phyloP scores from a whole-genome alignment of 35 echinoderm and acorn worm species.

The Chiridota heheva region DNA sequence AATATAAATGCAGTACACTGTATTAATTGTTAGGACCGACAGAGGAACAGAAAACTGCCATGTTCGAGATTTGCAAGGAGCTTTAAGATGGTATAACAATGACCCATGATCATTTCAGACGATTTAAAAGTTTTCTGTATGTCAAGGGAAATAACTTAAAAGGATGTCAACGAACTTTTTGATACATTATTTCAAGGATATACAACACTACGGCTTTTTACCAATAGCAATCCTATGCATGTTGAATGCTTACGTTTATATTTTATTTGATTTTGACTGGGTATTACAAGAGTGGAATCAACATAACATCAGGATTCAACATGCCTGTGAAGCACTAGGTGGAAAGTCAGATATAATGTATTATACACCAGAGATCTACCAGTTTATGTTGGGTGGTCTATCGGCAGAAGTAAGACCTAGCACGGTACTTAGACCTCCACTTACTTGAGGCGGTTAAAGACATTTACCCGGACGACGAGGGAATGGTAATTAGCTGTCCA shows the following conservation, averaged over 20 bases:
- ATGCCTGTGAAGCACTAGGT: conserved; percentile 28
- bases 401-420: too few relatives aligned
- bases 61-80: conserved; percentile 18
- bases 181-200: conserved; percentile 23
- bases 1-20: conserved; percentile 21
- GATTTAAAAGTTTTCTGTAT: conserved; percentile 15
- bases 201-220: conserved; percentile 30
- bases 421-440: too few relatives aligned
- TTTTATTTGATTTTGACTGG: conserved; percentile 41
- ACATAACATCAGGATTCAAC: conserved; percentile 30
- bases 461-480: too few relatives aligned
- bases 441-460: too few relatives aligned
- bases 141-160: conserved; percentile 2
- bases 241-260: conserved; percentile 56
- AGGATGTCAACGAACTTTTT: neutral
- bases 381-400: too few relatives aligned
- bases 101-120: neutral
- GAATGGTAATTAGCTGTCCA: too few relatives aligned
- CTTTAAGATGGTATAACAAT: conserved; percentile 12
- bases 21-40: conserved; percentile 14
- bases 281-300: conserved; percentile 41
- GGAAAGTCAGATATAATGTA: conserved; percentile 57
- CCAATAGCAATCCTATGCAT: conserved; percentile 47
- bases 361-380: conserved; percentile 18
- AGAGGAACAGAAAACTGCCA: conserved; percentile 38